Evolutionary conservation across 2,888 invertebrate species (phyloP), one percentile per base, ranked within the genome.

Genomic region (Dusona sp.): DNA sequence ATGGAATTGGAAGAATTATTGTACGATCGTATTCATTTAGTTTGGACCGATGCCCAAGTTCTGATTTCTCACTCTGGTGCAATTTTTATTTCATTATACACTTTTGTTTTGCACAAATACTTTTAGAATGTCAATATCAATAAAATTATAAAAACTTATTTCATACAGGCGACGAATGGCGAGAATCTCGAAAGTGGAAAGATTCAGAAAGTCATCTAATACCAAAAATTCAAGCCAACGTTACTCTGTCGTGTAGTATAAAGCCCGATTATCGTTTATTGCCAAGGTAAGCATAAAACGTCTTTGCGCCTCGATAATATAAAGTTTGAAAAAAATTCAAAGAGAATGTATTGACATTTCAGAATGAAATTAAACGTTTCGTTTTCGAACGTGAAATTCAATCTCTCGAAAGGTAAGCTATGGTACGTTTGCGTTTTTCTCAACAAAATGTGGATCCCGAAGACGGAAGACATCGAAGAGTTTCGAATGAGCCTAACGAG

Each of bases 1-100:
- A 97, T 97, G 96, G 98, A 98, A 94, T 93, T 98, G 79, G 97
- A 98, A 91, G 97, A 97, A 92, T 95, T 97, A 72, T 94, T 98
- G 11, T 98, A 98, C 90, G 97, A 98, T 88, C 95, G 97, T 88
- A 95, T 97, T 74, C 96, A 97, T 87, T 95, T 97, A 1, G 96
- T 96, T 87, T 96, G 97, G 88, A 96, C 96, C 19, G 96, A 96
- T 80, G 94, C 96, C 65, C 98, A 98, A 95, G 95, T 97, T 45
- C 92, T 96, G 11, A 94, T 95, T 87, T 95, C 95, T 86, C 95
- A 96, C 90, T 95, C 96, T 85, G 95, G 95, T 95, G 90, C 90
- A 87, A 48, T 64, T 51, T 73, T 51, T 13, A 2, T 25, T 22
- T 19, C 9, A 57, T 38, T n/a, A 22, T 16, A 0, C 25, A 8